Base-by-base conservation (phyloP, 2,888 invertebrate species). In the Chloroclysta siterata region DNA sequence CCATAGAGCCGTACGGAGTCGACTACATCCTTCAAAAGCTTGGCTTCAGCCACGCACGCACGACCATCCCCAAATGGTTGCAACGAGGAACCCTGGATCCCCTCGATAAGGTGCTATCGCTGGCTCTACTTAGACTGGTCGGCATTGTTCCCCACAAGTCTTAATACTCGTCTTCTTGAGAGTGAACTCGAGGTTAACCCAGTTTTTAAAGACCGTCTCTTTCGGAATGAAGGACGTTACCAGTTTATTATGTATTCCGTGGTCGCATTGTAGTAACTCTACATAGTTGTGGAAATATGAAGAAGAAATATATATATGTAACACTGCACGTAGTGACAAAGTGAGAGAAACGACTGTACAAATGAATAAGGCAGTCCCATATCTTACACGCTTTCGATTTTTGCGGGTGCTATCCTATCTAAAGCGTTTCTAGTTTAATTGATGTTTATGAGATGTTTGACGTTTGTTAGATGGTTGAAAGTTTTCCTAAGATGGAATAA, bases 11-110 rank as follows among this genome's bases (percentile, higher is more conserved):
- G 0, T 99, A 99, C 82, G 99, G 99, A 56, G 98, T 99, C 67
- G 99, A 99, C 93, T 99, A 98, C 88, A 99, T 99, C 80, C 94
- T 99, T 55, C 98, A 99, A 92, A 99, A 99, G 90, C 94, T 99
- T 47, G 99, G 99, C 51, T 99, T 99, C 88, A 96, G 97, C 65
- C 99, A 99, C 91, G 99, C 99, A 11, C 95, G 99, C 71, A 98
- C 98, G 72, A 99, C 99, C 61, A 99, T 99, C 83, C 99, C 99
- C 63, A 99, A 99, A 92, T 99, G 99, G 98, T 95, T 99, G 93
- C 99, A 99, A 90, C 94, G 99, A 60, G 99, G 99, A 13, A 97
- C 99, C 77, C 97, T 99, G 95, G 99, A 99, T 93, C 99, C 99
- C 0, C 92, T 99, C 59, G 99, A 99, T 92, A 97, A 98, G 85